A percentile compares a stretch with the other conserved stretches of the same genome.
These are phyloP conservation scores for Eleutherodactylus coqui DNA, from an alignment of 2,797 vertebrate genomes.

Conservation along the genomic window DNA sequence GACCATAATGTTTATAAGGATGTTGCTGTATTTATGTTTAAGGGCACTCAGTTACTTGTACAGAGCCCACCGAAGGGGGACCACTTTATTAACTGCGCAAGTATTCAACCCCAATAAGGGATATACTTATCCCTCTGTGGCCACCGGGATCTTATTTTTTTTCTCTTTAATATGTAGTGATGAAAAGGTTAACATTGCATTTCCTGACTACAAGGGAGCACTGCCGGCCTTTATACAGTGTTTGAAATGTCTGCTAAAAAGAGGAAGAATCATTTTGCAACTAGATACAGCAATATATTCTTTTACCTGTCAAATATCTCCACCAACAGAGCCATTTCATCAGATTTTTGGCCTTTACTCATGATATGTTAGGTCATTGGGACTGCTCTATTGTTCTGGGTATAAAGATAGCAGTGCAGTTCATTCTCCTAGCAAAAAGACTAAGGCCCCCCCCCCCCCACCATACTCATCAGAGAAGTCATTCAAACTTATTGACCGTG, in stretches of 20 bases:
- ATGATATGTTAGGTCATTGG: neutral
- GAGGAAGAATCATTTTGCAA: constrained; percentile 22
- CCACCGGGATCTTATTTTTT: neutral
- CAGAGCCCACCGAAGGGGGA: too few relatives aligned
- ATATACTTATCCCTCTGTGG: too few relatives aligned
- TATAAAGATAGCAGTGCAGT: neutral
- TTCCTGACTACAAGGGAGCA: neutral
- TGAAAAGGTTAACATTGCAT: neutral
- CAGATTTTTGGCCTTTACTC: neutral
- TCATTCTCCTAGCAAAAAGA: neutral
- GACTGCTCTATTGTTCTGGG: neutral
- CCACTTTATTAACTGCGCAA: too few relatives aligned
- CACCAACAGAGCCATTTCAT: neutral
- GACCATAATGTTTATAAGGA: too few relatives aligned
- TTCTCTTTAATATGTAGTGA: neutral
- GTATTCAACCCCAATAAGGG: too few relatives aligned
- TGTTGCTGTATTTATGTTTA: too few relatives aligned
- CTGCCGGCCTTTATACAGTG: constrained; percentile 1
- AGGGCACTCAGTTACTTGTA: too few relatives aligned
- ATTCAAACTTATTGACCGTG: too few relatives aligned
- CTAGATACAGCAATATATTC: neutral
- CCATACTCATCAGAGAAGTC: too few relatives aligned
- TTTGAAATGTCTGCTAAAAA: constrained; percentile 38
- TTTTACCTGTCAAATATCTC: neutral
- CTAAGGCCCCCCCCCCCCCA: too few relatives aligned